These are phyloP conservation scores for Manis pentadactyla DNA, from an alignment of 2,797 vertebrate species.

Conservation along the genomic window DNA sequence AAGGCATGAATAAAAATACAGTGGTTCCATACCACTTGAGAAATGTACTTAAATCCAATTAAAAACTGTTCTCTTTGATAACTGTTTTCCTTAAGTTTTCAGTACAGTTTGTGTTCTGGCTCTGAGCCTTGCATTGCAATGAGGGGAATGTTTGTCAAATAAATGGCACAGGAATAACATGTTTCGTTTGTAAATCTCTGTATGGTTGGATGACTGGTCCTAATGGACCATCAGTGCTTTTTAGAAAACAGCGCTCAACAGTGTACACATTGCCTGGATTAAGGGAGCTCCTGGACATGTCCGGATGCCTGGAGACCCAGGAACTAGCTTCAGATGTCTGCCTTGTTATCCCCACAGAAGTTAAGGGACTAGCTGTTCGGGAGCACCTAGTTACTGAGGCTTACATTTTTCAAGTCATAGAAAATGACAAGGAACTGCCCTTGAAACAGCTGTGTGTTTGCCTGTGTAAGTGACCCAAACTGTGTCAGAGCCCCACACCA, in stretches of 20 bases:
- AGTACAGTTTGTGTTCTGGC: constrained; percentile 32
- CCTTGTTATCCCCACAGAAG: constrained; percentile 70
- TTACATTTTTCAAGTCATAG: constrained; percentile 78
- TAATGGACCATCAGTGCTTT: background rate
- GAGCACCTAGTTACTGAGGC: constrained; percentile 77
- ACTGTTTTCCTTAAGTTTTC: constrained; percentile 28
- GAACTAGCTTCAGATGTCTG: constrained; percentile 79
- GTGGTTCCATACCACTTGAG: constrained; percentile 12
- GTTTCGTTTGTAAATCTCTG: constrained; percentile 56
- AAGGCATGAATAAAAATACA: background rate
- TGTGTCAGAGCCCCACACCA: constrained; percentile 69
- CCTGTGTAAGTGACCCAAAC: constrained; percentile 82
- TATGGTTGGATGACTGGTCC: constrained; percentile 64
- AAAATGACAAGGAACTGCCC: constrained; percentile 80
- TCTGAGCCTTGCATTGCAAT: constrained; percentile 41
- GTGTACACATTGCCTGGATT: constrained; percentile 65
- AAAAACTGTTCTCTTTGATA: constrained; percentile 35
- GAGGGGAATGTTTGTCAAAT: constrained; percentile 58
- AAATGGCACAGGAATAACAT: constrained; percentile 33
- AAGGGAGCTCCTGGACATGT: constrained; percentile 51
- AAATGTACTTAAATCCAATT: constrained; percentile 39
- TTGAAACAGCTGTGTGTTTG: constrained; percentile 77
- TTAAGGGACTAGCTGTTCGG: constrained; percentile 72
- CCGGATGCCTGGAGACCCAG: constrained; percentile 63
- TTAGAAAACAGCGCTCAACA: constrained; percentile 73